Evolutionary conservation across 2,113 vertebrate genomes (phyloP), one percentile per base, ranked within the genome.

Genomic region (Lipophrys pholis): DNA sequence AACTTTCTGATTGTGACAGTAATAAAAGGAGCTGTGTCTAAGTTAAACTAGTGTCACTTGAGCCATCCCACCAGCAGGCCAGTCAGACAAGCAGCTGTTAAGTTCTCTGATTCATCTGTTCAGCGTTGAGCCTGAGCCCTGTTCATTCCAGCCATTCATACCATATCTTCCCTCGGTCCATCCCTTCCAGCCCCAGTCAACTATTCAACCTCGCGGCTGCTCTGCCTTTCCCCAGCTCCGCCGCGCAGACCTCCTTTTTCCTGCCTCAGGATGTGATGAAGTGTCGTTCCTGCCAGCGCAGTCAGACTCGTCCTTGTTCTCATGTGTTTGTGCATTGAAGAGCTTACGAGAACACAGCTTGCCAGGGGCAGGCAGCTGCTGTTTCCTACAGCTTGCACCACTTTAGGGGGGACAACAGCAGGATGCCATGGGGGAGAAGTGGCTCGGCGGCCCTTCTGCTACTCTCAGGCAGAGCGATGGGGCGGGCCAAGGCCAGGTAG

Each of bases 391-490:
- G 81, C 79, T 60, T 3, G 61, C 59, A 43, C 69, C 71, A 39
- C 51, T 79, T 43, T 65, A 58, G 69, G 87, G 74, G 75, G 80
- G 78, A 86, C 59, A 43, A 63, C 84, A 82, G 81, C 84, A 91
- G 85, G 85, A 94, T 94, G 92, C 92, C 92, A 48, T 92, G 91
- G 93, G 81, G 90, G 69, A 92, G 83, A 92, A 84, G 81, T 6
- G 42, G 81, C 60, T 79, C 85, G 5, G 86, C 73, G 36, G 80
- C 76, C 43, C 69, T 89, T 71, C 82, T 85, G 30, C 80, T 84
- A 54, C 69, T 89, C 52, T 66, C 87, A 5, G 84, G 87, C 78
- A 87, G 79, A 68, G 73, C 60, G 63, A 72, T 75, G 7, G 46
- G 82, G 11, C 78, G 84, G 55, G 54, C 80, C 69, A 89, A 88